Conservation (phyloP, 35 echinoderm and acorn worm genomes). For the Ophiothrix spiculata region DNA sequence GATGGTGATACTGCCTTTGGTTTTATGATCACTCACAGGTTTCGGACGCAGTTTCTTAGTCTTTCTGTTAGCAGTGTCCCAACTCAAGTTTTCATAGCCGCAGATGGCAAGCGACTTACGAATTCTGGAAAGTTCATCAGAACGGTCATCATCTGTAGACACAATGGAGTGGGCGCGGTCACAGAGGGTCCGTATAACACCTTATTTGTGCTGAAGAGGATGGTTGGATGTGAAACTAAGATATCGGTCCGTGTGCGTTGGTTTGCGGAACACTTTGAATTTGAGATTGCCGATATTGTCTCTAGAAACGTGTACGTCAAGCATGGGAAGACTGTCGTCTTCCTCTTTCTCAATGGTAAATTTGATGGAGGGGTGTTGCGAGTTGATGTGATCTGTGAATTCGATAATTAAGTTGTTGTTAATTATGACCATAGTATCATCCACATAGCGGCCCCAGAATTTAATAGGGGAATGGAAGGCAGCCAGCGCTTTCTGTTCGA, state of each 20-base stretch:
- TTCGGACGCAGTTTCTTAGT: background rate
- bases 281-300: background rate
- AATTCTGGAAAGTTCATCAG: background rate
- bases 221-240: background rate
- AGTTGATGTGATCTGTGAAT: slow-evolving; percentile 21
- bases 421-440: slow-evolving; percentile 7
- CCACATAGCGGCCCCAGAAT: slow-evolving; percentile 16
- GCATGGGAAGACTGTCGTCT: background rate
- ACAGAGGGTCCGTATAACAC: background rate
- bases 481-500: too few relatives aligned
- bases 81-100: background rate
- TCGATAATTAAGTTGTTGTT: background rate
- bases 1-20: background rate
- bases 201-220: too few relatives aligned
- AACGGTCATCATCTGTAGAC: background rate
- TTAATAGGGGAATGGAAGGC: background rate
- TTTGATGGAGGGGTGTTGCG: slow-evolving; percentile 5
- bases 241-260: background rate
- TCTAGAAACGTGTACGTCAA: background rate
- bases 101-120: background rate
- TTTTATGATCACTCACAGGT: background rate
- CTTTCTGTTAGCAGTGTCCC: background rate
- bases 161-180: background rate
- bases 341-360: background rate
- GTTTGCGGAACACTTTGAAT: background rate